Percentiles rank a stretch among this genome's conserved stretches.
Conservation (phyloP, 2,113 vertebrate genomes). For the Rhinoderma darwinii region DNA sequence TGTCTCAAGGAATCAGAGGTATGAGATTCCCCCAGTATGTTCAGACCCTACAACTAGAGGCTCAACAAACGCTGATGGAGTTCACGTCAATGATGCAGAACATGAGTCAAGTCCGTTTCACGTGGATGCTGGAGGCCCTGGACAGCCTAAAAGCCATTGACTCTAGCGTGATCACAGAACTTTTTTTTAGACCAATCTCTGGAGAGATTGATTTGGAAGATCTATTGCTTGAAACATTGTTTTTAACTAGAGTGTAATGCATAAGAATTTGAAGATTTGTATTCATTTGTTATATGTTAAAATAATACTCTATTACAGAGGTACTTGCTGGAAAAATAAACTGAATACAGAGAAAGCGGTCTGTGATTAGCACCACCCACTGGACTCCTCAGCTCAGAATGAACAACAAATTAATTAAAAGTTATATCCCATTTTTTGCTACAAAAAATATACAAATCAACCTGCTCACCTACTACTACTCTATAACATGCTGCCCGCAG, state of each 20-base stretch:
- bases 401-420: no score
- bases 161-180: conserved; percentile 58
- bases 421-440: no score
- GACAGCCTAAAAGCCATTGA: conserved; percentile 49
- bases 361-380: no score
- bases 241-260: conserved; percentile 23
- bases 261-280: neutral
- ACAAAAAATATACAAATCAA: no score
- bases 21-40: conserved; percentile 62
- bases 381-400: no score
- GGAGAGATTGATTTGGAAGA: conserved; percentile 59
- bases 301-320: neutral
- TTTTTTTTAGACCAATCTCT: conserved; percentile 65
- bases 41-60: conserved; percentile 66
- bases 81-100: conserved; percentile 58
- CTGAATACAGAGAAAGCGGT: no score
- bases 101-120: conserved; percentile 58
- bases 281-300: neutral
- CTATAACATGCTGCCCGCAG: no score
- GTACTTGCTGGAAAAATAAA: neutral
- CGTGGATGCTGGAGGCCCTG: conserved; percentile 58
- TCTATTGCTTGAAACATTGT: conserved; percentile 62
- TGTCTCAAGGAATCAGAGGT: conserved; percentile 51
- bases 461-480: no score
- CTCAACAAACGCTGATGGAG: conserved; percentile 62